Conservation (phyloP, 2,888 invertebrate species). For the Drosophila pegasa region DNA sequence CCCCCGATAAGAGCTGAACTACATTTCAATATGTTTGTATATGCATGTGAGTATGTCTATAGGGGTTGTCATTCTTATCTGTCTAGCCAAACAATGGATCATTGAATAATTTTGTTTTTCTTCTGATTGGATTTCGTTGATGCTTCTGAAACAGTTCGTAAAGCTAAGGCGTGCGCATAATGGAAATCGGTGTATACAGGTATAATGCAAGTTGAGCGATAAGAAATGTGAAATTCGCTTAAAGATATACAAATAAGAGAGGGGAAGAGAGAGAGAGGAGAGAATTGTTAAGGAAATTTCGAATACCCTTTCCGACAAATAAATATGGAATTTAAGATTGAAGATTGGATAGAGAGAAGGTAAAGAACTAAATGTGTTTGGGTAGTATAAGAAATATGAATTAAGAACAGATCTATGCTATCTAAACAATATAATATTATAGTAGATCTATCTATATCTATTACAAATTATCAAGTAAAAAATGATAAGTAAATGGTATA, state of each 20-base stretch:
- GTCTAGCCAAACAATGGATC: conserved; percentile 46
- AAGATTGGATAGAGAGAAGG: background rate
- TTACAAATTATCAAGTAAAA: too few relatives aligned
- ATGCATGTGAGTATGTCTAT: background rate
- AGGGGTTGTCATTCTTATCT: conserved; percentile 18
- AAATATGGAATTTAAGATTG: too few relatives aligned
- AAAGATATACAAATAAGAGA: background rate
- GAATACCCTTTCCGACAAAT: background rate
- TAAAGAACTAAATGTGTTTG: background rate
- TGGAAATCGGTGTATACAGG: background rate
- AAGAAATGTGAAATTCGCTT: background rate
- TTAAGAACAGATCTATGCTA: background rate
- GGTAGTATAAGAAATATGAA: background rate
- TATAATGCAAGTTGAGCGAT: background rate
- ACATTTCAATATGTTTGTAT: background rate
- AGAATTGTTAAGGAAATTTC: background rate
- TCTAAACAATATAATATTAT: background rate
- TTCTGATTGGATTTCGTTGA: conserved; percentile 26
- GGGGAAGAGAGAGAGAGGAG: background rate
- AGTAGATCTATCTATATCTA: too few relatives aligned
- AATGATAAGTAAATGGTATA: too few relatives aligned
- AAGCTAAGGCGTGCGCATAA: conserved; percentile 5
- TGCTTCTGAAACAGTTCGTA: background rate
- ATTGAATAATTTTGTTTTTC: conserved; percentile 3
- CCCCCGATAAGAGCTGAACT: conserved; percentile 34